Evolutionary conservation across 2,888 invertebrate species (phyloP).

Genomic region (Thereva unica): DNA sequence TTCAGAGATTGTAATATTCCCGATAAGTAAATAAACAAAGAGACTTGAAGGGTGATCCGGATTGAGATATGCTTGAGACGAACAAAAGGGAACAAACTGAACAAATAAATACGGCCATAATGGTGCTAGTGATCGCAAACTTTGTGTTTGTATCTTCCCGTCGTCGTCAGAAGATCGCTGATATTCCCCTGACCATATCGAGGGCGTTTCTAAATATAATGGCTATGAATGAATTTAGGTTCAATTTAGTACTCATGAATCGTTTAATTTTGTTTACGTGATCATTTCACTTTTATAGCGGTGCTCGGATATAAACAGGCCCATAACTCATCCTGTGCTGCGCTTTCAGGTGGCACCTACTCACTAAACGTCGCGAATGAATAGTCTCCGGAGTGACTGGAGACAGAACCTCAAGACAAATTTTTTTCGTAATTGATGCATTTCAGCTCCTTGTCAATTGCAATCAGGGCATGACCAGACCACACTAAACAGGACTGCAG

Average conservation of each 20-base stretch:
- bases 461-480: conserved; percentile 16
- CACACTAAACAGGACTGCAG: conserved; percentile 20
- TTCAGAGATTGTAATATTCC: conserved; percentile 25
- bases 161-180: conserved; percentile 7
- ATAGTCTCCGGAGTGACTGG: not conserved
- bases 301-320: conserved; percentile 34
- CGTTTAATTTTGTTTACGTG: conserved; percentile 39
- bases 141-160: conserved; percentile 17
- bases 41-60: not conserved
- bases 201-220: conserved; percentile 12
- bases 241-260: conserved; percentile 39
- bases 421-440: not conserved
- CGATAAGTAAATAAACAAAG: conserved; percentile 17
- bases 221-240: conserved; percentile 28
- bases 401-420: not conserved
- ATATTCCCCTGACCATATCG: not conserved
- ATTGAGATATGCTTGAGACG: conserved; percentile 3
- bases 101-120: conserved; percentile 13
- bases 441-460: not conserved
- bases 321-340: conserved; percentile 15
- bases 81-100: conserved; percentile 1
- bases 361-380: conserved; percentile 3
- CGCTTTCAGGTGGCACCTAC: conserved; percentile 32
- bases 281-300: conserved; percentile 39
- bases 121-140: conserved; percentile 16